Evolutionary conservation across 2,888 invertebrate species (phyloP), one percentile per base, ranked within the genome.

Genomic region (Ectropis crepuscularia): DNA sequence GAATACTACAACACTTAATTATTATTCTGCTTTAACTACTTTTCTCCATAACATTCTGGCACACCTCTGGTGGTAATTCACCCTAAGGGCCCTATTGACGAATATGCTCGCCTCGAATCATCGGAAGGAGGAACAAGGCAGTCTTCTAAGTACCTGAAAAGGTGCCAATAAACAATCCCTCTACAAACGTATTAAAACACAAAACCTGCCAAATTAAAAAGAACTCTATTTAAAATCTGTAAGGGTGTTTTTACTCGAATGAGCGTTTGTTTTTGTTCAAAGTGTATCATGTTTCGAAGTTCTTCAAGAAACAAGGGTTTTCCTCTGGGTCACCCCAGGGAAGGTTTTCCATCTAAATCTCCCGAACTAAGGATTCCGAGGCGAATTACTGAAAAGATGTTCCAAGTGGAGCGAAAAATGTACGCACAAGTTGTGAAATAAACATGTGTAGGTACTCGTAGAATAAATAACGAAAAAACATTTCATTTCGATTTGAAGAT

Each of bases 121-220:
- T 79, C 77, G 73, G 75, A 78, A 75, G 79, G 82, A 82, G 85
- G 82, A 81, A 79, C 81, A 79, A 82, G 77, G 79, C 81, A 82
- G 86, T 88, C 79, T 85, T 85, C 83, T 88, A 89, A 89, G 87
- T 89, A 89, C 88, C 87, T 87, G 89, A 88, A 88, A 89, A 90
- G 89, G 90, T 90, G 90, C 88, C 88, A 88, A 89, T 88, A 88
- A 86, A 84, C 76, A 83, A 76, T 67, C 71, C 69, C 62, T 53
- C 47, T 49, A 68, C 63, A 72, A 79, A 79, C 57, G 79, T 59
- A 79, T 6, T 75, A 86, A 73, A 45, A 49, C 54, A 67, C 76
- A 53, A n/a, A 36, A 9, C 10, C n/a, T 10, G 2, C 8, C 43
- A 60, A 42, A 36, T 38, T 16, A 80, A 74, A 71, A 58, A 66